Percentiles rank a stretch among this genome's conserved stretches.
Evolutionary conservation across 92 coral and sea anemone genomes (phyloP).

Genomic region (Porites rus): DNA sequence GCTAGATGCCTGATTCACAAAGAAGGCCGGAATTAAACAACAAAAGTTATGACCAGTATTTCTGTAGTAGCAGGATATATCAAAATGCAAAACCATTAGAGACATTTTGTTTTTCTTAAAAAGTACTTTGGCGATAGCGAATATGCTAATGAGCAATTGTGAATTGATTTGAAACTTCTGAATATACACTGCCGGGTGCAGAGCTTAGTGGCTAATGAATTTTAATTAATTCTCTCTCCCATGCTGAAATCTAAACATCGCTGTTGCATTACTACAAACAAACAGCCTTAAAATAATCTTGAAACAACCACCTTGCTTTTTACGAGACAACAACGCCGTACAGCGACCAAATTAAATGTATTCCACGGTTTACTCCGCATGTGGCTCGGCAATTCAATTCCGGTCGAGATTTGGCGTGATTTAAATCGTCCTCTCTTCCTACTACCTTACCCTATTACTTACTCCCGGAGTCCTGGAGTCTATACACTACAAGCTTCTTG

Average conservation of each 20-base stretch:
- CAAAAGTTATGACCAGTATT: conserved; percentile 18
- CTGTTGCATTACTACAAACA: background rate
- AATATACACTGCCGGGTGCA: background rate
- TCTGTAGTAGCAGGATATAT: conserved; percentile 25
- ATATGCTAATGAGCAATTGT: background rate
- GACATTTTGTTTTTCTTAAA: background rate
- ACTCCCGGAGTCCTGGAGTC: background rate
- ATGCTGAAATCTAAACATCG: background rate
- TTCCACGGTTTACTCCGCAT: background rate
- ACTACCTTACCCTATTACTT: background rate
- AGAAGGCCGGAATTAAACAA: conserved; percentile 1
- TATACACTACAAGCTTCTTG: background rate
- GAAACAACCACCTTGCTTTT: background rate
- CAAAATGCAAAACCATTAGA: conserved; percentile 19
- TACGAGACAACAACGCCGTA: background rate
- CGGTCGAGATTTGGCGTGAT: background rate
- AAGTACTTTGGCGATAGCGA: conserved; percentile 6
- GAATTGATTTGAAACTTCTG: background rate
- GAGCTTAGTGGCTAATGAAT: no score
- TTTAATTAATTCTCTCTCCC: background rate
- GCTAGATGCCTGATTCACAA: conserved; percentile 17
- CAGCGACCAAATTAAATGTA: no score
- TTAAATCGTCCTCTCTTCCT: background rate
- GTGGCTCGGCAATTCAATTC: background rate
- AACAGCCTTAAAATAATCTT: background rate